Evolutionary conservation across 2,113 vertebrate genomes (phyloP).

Genomic region (Anser cygnoides): DNA sequence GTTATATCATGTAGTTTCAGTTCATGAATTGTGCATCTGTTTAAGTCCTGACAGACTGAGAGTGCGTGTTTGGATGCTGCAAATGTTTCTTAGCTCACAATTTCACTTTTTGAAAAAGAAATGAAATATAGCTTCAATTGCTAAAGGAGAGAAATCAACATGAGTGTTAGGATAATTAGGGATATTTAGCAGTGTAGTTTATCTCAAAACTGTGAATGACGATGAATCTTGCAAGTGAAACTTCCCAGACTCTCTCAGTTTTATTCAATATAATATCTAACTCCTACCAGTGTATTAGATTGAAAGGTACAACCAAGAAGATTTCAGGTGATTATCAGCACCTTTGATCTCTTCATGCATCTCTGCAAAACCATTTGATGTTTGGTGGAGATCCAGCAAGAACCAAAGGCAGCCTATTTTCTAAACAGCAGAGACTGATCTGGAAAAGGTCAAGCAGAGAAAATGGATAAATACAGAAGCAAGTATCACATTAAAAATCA

Average conservation of each 20-base stretch:
- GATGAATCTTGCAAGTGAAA: neutral
- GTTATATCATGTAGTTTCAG: conserved; percentile 71
- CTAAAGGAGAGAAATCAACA: neutral
- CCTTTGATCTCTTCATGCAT: neutral
- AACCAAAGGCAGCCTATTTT: conserved; percentile 6
- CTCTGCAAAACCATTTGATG: neutral
- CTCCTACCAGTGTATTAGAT: neutral
- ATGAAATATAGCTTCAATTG: neutral
- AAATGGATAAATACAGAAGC: neutral
- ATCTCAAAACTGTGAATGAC: neutral
- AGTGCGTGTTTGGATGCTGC: neutral
- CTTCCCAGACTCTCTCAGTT: neutral
- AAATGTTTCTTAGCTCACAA: neutral
- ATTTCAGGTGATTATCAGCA: neutral
- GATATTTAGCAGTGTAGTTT: neutral
- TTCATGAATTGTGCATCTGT: conserved; percentile 69
- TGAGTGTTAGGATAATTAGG: neutral
- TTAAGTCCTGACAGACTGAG: conserved; percentile 42
- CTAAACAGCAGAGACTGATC: neutral
- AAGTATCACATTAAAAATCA: neutral
- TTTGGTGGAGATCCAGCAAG: neutral
- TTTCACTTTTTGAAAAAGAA: neutral
- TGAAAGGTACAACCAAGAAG: neutral
- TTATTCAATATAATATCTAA: neutral
- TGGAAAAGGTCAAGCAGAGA: conserved; percentile 46